These are phyloP conservation scores for Butorides virescens DNA, from an alignment of 2,113 vertebrate species.

Conservation along the genomic window DNA sequence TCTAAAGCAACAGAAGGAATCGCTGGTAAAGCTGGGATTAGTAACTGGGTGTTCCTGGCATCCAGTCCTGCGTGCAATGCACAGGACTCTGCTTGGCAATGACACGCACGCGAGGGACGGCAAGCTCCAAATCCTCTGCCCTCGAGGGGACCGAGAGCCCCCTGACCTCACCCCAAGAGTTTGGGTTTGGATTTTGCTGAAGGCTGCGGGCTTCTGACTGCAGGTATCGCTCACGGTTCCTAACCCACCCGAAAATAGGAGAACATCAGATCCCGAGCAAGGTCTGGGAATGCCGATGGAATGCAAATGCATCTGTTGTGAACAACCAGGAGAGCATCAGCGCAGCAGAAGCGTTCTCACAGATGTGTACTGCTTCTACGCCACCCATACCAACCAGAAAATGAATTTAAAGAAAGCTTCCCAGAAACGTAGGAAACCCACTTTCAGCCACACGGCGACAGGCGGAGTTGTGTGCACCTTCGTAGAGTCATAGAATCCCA, in stretches of 20 bases:
- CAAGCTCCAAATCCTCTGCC: neutral
- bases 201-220: neutral
- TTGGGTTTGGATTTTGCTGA: neutral
- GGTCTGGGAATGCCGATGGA: neutral
- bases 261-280: neutral
- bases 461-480: neutral
- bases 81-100: neutral
- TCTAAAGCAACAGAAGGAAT: neutral
- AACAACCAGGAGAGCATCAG: accelerated
- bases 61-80: neutral
- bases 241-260: too few species aligned
- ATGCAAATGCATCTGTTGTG: accelerated
- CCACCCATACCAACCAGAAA: neutral
- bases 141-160: neutral
- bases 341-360: accelerated
- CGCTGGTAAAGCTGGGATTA: neutral
- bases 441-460: accelerated
- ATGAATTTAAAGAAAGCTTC: neutral
- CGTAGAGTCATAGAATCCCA: accelerated
- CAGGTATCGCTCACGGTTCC: neutral
- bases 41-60: neutral
- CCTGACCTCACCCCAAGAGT: neutral
- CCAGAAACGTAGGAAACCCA: too few species aligned
- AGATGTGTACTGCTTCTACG: accelerated
- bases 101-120: accelerated